These are phyloP conservation scores for Cherax quadricarinatus DNA, from an alignment of 1,140 invertebrate genomes.

Conservation along the genomic window DNA sequence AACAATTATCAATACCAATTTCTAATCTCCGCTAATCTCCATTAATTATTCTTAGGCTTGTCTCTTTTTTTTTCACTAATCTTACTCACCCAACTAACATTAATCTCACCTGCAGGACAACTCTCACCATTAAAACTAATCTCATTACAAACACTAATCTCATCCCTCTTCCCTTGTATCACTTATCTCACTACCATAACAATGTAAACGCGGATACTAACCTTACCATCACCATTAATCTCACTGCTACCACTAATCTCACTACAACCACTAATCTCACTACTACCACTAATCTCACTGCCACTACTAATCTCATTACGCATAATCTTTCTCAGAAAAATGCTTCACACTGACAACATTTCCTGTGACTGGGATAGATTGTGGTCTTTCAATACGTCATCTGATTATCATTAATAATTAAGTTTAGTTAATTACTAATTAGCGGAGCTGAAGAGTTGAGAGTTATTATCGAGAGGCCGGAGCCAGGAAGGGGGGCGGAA, in stretches of 20 bases:
- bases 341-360: too few species aligned
- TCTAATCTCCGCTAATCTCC: too few species aligned
- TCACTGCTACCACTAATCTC: neutral
- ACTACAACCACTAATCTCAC: neutral
- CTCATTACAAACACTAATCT: neutral
- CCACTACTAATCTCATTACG: neutral
- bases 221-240: neutral
- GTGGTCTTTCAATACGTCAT: too few species aligned
- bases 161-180: too few species aligned
- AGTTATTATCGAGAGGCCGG: neutral
- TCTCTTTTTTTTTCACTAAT: neutral
- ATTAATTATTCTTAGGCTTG: too few species aligned
- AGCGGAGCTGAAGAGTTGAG: neutral
- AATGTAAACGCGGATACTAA: neutral
- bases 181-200: neutral
- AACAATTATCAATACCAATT: too few species aligned
- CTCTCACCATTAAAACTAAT: neutral
- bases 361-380: neutral
- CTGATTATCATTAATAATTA: neutral
- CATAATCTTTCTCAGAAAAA: neutral
- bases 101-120: neutral
- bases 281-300: neutral
- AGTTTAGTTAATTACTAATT: constrained; percentile 1
- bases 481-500: too few species aligned
- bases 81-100: neutral